Percentiles rank a stretch among this genome's conserved stretches.
Evolutionary conservation across 2,888 invertebrate genomes (phyloP).

Genomic region (Synergus itoensis): DNA sequence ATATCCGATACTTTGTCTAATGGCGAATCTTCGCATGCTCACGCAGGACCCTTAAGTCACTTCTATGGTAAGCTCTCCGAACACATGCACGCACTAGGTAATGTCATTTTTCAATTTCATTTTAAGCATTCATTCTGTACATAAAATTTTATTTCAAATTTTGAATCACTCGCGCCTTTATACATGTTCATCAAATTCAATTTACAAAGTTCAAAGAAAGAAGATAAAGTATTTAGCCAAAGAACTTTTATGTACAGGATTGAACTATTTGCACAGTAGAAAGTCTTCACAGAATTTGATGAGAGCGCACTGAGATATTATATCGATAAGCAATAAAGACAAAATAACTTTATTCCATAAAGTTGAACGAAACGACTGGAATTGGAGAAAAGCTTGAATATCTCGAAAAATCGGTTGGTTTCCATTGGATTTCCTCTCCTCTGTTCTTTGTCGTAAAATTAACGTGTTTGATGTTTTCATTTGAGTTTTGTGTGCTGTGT

Average conservation of each 20-base stretch:
- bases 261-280: conserved; percentile 9
- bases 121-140: conserved; percentile 14
- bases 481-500: neutral
- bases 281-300: conserved; percentile 16
- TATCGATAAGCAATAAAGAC: neutral
- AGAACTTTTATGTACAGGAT: neutral
- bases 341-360: too few relatives aligned
- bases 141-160: conserved; percentile 14
- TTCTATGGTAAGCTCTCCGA: conserved; percentile 77
- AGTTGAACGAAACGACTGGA: neutral
- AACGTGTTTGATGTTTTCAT: neutral
- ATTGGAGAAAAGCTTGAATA: neutral
- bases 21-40: conserved; percentile 71
- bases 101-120: conserved; percentile 69
- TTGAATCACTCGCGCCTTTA: neutral
- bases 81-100: conserved; percentile 78
- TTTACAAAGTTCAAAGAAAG: neutral
- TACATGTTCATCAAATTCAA: neutral
- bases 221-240: neutral
- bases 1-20: conserved; percentile 60
- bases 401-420: neutral
- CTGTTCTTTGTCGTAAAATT: neutral
- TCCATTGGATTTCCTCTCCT: neutral
- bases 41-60: conserved; percentile 76
- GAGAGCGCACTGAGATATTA: conserved; percentile 21